Conservation (phyloP, 2,113 vertebrate species). For the Notiomystis cincta region DNA sequence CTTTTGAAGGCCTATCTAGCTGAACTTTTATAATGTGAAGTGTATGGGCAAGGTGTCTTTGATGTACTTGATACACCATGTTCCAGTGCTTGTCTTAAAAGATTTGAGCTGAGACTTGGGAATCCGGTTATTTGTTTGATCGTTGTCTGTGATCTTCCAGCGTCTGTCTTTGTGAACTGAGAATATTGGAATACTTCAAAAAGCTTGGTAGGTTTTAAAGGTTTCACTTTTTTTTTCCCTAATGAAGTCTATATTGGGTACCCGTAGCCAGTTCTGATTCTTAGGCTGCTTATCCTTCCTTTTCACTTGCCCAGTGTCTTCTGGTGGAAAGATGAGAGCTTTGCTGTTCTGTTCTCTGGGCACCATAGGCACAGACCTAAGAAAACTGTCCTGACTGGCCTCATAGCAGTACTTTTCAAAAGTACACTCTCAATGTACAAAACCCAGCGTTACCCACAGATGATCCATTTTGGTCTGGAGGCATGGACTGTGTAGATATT, state of each 20-base stretch:
- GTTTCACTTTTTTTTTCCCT: background rate
- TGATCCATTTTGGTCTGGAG: background rate
- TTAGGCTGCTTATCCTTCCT: background rate
- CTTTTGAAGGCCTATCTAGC: background rate
- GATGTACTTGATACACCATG: background rate
- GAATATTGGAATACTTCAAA: background rate
- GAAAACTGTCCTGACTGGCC: background rate
- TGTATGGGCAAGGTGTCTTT: background rate
- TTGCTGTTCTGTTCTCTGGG: background rate
- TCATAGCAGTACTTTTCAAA: background rate
- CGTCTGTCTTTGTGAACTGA: background rate
- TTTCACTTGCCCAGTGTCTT: background rate
- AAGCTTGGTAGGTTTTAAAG: background rate
- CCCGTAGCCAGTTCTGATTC: background rate
- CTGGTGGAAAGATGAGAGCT: background rate
- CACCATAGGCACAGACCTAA: background rate
- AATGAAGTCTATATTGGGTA: background rate
- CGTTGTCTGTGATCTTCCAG: background rate
- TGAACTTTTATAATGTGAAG: background rate
- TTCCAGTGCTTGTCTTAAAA: background rate
- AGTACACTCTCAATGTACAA: background rate
- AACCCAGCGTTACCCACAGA: fast-evolving
- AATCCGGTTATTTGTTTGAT: background rate
- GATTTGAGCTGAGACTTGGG: background rate
- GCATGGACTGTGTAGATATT: background rate